Conservation (phyloP, 2,113 vertebrate species). For the Eupsittula cactorum region DNA sequence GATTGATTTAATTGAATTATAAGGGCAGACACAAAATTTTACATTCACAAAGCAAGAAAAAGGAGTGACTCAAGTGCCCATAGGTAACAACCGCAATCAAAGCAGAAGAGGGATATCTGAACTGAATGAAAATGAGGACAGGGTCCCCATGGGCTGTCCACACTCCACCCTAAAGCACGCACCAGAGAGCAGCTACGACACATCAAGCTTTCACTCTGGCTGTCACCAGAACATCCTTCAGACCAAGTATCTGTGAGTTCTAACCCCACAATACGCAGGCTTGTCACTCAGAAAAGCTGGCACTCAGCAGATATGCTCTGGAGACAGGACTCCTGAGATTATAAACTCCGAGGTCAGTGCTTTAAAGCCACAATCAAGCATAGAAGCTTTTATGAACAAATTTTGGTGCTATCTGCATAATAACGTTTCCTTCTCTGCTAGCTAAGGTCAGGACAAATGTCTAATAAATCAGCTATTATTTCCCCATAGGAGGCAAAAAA, state of each 20-base stretch:
- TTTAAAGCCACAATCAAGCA: background rate
- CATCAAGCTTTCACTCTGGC: background rate
- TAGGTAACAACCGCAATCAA: background rate
- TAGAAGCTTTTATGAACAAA: background rate
- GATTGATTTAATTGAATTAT: background rate
- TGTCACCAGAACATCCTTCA: background rate
- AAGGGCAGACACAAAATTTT: background rate
- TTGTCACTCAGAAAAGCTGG: background rate
- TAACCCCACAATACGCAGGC: background rate
- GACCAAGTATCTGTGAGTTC: background rate
- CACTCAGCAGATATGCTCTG: background rate
- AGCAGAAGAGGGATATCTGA: background rate
- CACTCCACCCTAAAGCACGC: background rate
- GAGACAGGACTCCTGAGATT: background rate
- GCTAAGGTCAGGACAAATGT: background rate
- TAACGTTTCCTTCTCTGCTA: background rate
- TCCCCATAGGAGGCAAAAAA: background rate
- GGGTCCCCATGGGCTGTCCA: fast-evolving
- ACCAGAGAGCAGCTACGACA: background rate
- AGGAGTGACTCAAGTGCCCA: background rate
- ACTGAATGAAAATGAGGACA: background rate
- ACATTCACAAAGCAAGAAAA: background rate
- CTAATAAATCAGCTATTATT: background rate
- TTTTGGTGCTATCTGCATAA: background rate
- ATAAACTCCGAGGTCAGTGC: background rate